These are phyloP conservation scores for Tenebrio molitor DNA, from an alignment of 1,140 invertebrate species.

Conservation along the genomic window DNA sequence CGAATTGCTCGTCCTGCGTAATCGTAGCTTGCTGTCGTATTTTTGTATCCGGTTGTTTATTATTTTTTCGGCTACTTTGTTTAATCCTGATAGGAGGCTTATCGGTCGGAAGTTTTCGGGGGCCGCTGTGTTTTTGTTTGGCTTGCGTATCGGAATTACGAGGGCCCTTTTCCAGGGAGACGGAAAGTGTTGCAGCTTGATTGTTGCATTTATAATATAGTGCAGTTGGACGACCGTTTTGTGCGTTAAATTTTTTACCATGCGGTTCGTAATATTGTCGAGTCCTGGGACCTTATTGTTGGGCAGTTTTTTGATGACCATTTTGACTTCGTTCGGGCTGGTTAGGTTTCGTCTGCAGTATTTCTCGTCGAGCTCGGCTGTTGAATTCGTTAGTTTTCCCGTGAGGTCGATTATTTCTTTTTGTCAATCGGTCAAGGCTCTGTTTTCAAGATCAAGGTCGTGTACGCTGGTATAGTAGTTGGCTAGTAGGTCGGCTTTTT, in stretches of 20 bases:
- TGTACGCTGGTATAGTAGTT: no score
- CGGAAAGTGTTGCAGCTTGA: slow-evolving; percentile 51
- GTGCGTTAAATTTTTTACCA: slow-evolving; percentile 53
- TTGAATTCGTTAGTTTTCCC: no score
- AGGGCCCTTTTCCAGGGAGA: slow-evolving; percentile 60
- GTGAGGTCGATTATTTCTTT: no score
- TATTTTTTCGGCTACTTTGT: slow-evolving; percentile 61
- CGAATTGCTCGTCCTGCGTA: slow-evolving; percentile 57
- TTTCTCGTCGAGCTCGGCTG: neutral
- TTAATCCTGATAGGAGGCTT: slow-evolving; percentile 60
- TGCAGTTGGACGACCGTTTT: slow-evolving; percentile 45
- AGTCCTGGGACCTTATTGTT: slow-evolving; percentile 53
- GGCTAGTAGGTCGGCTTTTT: neutral
- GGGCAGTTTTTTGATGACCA: slow-evolving; percentile 18
- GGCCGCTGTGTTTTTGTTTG: slow-evolving; percentile 59
- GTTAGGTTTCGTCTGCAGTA: slow-evolving; percentile 16
- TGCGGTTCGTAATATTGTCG: slow-evolving; percentile 54
- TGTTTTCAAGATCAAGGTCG: no score
- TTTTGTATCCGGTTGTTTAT: slow-evolving; percentile 60
- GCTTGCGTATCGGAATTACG: slow-evolving; percentile 64
- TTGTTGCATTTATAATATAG: slow-evolving; percentile 38
- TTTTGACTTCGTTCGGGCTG: slow-evolving; percentile 19
- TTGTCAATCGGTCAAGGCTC: no score
- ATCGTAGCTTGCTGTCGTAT: slow-evolving; percentile 58
- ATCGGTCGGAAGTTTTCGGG: slow-evolving; percentile 62